Conservation (phyloP, 2,113 vertebrate genomes). For the Myodes glareolus region DNA sequence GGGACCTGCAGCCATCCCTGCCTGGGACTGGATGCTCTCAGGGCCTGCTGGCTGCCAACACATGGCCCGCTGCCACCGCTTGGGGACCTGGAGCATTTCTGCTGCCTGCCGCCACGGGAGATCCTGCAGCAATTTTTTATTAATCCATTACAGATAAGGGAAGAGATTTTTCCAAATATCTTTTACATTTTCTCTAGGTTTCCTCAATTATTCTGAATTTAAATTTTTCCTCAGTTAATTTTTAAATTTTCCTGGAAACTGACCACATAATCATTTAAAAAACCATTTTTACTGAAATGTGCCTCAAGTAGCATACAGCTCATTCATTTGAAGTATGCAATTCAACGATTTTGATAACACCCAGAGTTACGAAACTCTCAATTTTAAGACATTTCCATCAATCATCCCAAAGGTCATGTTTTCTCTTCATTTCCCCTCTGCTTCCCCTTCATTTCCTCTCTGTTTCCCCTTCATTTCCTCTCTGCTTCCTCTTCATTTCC, state of each 20-base stretch:
- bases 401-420: not conserved
- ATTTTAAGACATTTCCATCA: not conserved
- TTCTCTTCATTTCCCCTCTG: not conserved
- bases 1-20: no score
- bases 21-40: no score
- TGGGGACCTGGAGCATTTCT: no score
- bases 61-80: no score
- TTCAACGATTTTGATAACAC: not conserved
- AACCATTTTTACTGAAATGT: not conserved
- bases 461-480: not conserved
- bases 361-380: not conserved
- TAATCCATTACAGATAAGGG: no score
- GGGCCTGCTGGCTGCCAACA: no score
- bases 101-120: no score
- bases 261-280: not conserved
- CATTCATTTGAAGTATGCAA: not conserved
- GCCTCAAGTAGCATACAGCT: not conserved
- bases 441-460: not conserved
- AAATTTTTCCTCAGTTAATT: not conserved
- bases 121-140: no score
- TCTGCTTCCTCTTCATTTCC: not conserved
- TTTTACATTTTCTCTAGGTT: constrained; percentile 5
- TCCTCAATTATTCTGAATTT: not conserved
- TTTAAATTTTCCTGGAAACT: not conserved
- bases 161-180: constrained; percentile 25